A percentile compares a stretch with the other conserved stretches of the same genome.
Evolutionary conservation across 2,113 vertebrate genomes (phyloP).

Genomic region (Orycteropus afer): DNA sequence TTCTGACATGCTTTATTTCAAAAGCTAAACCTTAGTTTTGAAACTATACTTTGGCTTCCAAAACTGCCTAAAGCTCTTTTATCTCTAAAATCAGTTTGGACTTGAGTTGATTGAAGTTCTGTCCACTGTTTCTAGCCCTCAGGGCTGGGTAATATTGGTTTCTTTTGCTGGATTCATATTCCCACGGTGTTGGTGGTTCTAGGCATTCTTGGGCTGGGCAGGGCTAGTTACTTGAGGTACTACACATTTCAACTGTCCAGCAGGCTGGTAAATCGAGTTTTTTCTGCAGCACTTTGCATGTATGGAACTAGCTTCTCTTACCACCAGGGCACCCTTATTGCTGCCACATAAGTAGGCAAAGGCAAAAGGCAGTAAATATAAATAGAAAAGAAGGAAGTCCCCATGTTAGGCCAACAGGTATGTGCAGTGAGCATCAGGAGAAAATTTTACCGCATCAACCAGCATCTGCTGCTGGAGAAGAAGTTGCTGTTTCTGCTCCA

Average conservation of each 20-base stretch:
- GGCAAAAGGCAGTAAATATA: background rate
- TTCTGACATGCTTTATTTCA: slow-evolving; percentile 3
- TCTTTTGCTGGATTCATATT: background rate
- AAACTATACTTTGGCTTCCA: slow-evolving; percentile 1
- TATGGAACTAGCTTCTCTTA: background rate
- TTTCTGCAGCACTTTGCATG: background rate
- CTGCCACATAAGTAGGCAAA: background rate
- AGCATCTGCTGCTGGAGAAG: slow-evolving; percentile 91
- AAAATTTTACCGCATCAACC: slow-evolving; percentile 88
- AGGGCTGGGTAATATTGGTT: background rate
- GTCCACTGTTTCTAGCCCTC: background rate
- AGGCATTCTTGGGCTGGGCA: slow-evolving; percentile 50
- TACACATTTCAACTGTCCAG: background rate
- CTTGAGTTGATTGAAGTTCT: background rate
- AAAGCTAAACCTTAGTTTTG: slow-evolving; percentile 37
- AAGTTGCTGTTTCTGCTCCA: slow-evolving; percentile 89
- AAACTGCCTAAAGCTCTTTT: slow-evolving; percentile 21
- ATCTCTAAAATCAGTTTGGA: slow-evolving; percentile 39
- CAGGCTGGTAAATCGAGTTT: slow-evolving; percentile 25
- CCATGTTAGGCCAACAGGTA: background rate
- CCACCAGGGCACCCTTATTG: background rate
- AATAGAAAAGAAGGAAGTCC: background rate
- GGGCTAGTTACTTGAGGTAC: background rate
- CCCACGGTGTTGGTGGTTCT: background rate
- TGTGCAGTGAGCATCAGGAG: slow-evolving; percentile 61